These are phyloP conservation scores for Morpho deidamia DNA, from an alignment of 2,888 invertebrate species.

Conservation along the genomic window DNA sequence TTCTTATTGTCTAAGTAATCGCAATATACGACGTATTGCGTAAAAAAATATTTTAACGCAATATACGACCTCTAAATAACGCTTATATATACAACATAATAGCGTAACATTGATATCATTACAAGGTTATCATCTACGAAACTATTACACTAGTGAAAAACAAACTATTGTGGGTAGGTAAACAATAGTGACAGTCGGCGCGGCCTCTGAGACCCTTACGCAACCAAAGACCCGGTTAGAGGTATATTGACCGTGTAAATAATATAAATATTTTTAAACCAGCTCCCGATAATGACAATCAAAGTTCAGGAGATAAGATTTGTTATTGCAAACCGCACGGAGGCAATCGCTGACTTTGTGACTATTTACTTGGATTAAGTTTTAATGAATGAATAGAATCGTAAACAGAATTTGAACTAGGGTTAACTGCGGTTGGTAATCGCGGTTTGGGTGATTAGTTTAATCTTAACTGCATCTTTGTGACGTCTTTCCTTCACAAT, in stretches of 20 bases:
- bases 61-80: no score
- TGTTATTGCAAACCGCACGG: slow-evolving; percentile 45
- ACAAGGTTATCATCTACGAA: not conserved
- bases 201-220: slow-evolving; percentile 23
- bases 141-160: not conserved
- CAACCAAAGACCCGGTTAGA: slow-evolving; percentile 39
- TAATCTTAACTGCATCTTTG: not conserved
- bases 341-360: slow-evolving; percentile 1
- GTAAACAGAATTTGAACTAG: slow-evolving; percentile 5
- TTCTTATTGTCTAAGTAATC: no score
- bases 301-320: slow-evolving; percentile 57
- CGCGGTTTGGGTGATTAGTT: not conserved
- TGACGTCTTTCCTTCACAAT: slow-evolving; percentile 5
- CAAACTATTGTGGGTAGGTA: not conserved
- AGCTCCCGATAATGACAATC: slow-evolving; percentile 46
- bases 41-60: no score
- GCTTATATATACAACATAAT: not conserved
- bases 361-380: slow-evolving; percentile 2
- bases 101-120: not conserved
- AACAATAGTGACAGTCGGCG: slow-evolving; percentile 8
- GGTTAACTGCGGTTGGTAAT: not conserved
- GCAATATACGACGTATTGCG: no score
- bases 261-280: slow-evolving; percentile 59
- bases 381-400: slow-evolving; percentile 2
- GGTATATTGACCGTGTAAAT: slow-evolving; percentile 26